Conservation (phyloP, 2,888 invertebrate genomes). For the Oxytorus armatus region DNA sequence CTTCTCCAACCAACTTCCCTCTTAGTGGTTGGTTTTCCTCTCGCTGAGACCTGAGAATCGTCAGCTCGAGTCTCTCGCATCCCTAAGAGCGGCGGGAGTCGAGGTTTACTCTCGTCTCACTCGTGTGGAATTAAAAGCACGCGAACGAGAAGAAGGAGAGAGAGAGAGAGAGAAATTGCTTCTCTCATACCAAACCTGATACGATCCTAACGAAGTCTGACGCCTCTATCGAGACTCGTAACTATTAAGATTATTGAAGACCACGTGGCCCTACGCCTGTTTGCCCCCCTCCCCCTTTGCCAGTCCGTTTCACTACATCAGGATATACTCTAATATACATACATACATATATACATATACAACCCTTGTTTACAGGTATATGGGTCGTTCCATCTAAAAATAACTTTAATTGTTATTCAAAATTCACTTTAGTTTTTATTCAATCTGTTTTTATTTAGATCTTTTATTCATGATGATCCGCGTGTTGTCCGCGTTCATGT, state of each 20-base stretch:
- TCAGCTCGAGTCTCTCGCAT: slow-evolving; percentile 1
- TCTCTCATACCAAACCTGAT: slow-evolving; percentile 45
- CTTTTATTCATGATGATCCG: too few relatives aligned
- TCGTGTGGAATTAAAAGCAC: slow-evolving; percentile 58
- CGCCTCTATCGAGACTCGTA: slow-evolving; percentile 69
- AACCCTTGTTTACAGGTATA: not conserved
- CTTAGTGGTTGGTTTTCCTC: slow-evolving; percentile 9
- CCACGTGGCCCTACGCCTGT: slow-evolving; percentile 68
- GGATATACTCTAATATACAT: not conserved
- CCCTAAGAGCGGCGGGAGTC: not conserved
- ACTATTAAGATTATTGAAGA: slow-evolving; percentile 71
- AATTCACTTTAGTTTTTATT: too few relatives aligned
- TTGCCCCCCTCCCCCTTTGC: slow-evolving; percentile 46
- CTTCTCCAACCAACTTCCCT: too few relatives aligned
- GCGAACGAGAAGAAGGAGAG: not conserved
- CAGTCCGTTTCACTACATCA: slow-evolving; percentile 22
- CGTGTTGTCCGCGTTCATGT: too few relatives aligned
- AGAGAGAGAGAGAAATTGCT: not conserved
- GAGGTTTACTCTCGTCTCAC: slow-evolving; percentile 54
- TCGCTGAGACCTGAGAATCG: slow-evolving; percentile 32
- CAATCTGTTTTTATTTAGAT: too few relatives aligned
- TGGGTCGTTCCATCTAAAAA: not conserved
- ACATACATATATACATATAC: not conserved
- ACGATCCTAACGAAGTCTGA: slow-evolving; percentile 69
- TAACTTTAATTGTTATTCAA: too few relatives aligned